These are phyloP conservation scores for Balaeniceps rex DNA, from an alignment of 2,113 vertebrate species.

Conservation along the genomic window DNA sequence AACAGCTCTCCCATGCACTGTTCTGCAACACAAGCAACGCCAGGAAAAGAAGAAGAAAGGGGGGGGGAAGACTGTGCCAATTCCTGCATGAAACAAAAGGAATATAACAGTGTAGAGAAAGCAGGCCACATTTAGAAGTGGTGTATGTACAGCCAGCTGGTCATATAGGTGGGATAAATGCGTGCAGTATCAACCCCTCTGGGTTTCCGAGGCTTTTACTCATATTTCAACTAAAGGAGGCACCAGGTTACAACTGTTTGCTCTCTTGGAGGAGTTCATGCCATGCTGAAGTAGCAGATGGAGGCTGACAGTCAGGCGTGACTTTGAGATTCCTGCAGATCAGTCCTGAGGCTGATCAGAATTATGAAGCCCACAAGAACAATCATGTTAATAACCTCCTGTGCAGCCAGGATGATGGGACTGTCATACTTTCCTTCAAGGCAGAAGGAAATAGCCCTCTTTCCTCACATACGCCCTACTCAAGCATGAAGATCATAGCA, in stretches of 20 bases:
- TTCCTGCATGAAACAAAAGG: neutral
- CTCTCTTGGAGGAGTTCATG: neutral
- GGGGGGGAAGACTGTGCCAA: neutral
- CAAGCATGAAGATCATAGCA: neutral
- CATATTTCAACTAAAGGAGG: neutral
- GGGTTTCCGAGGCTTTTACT: neutral
- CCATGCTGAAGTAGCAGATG: neutral
- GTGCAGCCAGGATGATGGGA: neutral
- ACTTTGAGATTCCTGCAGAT: neutral
- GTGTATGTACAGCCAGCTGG: neutral
- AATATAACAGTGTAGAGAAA: neutral
- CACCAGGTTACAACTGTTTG: neutral
- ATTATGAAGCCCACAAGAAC: neutral
- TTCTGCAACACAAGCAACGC: neutral
- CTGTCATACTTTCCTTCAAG: neutral
- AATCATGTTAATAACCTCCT: neutral
- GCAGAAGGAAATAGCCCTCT: neutral
- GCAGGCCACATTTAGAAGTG: neutral
- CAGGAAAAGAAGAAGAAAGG: neutral
- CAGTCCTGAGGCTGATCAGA: neutral
- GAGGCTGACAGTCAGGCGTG: neutral
- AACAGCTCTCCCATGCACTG: neutral
- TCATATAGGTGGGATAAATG: neutral
- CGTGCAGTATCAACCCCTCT: neutral
- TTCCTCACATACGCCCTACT: neutral